Evolutionary conservation across 1,140 invertebrate genomes (phyloP).

Genomic region (Grapholita molesta): DNA sequence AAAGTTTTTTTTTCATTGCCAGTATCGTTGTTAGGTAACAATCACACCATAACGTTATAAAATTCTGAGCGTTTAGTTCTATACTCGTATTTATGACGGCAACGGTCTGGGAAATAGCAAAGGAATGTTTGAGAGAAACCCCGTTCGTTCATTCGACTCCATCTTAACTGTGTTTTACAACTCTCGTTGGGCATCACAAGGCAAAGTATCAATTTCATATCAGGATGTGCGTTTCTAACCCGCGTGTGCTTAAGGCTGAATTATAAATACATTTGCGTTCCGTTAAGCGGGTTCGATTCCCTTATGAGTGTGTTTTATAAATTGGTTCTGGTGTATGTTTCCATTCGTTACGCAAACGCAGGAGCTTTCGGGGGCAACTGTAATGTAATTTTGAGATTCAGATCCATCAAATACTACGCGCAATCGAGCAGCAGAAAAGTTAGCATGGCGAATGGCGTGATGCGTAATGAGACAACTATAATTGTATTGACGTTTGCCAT

Average conservation of each 20-base stretch:
- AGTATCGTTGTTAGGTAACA: too few relatives aligned
- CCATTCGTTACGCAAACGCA: not conserved
- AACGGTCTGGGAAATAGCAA: too few relatives aligned
- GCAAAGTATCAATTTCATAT: not conserved
- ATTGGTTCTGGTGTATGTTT: not conserved
- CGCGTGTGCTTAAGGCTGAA: slow-evolving; percentile 21
- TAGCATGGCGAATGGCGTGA: too few relatives aligned
- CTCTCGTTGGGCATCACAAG: not conserved
- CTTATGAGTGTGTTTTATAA: not conserved
- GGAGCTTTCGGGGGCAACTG: not conserved
- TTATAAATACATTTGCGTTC: slow-evolving; percentile 34
- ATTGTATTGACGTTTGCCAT: too few relatives aligned
- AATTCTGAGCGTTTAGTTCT: too few relatives aligned
- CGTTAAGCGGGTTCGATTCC: slow-evolving; percentile 18
- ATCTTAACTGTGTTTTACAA: not conserved
- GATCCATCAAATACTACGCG: not conserved
- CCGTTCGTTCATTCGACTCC: too few relatives aligned
- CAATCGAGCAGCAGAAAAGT: too few relatives aligned
- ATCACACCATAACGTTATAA: too few relatives aligned
- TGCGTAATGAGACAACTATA: too few relatives aligned
- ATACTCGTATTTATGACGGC: too few relatives aligned
- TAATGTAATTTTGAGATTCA: not conserved
- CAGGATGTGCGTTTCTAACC: not conserved
- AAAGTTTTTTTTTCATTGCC: too few relatives aligned
- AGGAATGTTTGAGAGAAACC: too few relatives aligned